Evolutionary conservation across 1,140 invertebrate species (phyloP).

Genomic region (Eufriesea mexicana): DNA sequence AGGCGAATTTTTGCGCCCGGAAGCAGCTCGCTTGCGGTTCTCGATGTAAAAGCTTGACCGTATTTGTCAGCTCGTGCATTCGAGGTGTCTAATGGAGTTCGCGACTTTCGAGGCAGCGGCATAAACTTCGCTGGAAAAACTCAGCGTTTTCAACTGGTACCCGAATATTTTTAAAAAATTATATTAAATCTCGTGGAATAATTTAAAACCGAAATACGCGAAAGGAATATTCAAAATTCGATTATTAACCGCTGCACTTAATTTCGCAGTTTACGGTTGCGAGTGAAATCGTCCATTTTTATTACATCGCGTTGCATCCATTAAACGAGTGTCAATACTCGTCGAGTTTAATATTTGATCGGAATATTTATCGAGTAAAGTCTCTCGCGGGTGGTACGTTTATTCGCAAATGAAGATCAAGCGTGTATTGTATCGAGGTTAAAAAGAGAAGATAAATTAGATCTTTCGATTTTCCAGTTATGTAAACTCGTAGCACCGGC

Average conservation of each 20-base stretch:
- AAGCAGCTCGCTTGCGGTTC: background rate
- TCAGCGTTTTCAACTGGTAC: too few relatives aligned
- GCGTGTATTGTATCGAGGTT: background rate
- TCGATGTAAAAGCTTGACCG: background rate
- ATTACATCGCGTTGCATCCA: too few relatives aligned
- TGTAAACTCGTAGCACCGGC: background rate
- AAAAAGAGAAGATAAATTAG: background rate
- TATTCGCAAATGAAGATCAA: background rate
- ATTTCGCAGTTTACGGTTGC: background rate
- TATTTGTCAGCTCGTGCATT: background rate
- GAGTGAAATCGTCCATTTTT: background rate
- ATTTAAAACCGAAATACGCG: too few relatives aligned
- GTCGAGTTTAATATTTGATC: background rate
- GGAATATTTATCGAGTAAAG: background rate
- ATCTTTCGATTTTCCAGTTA: background rate
- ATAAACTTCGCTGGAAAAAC: too few relatives aligned
- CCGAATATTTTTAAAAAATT: too few relatives aligned
- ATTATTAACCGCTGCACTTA: background rate
- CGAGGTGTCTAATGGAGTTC: background rate
- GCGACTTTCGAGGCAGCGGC: too few relatives aligned
- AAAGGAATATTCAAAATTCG: too few relatives aligned
- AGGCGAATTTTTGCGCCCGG: background rate
- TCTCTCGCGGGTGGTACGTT: too few relatives aligned
- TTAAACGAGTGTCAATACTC: background rate
- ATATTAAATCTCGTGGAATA: too few relatives aligned